Conservation (phyloP, 2,113 vertebrate genomes). For the Ifrita kowaldi region DNA sequence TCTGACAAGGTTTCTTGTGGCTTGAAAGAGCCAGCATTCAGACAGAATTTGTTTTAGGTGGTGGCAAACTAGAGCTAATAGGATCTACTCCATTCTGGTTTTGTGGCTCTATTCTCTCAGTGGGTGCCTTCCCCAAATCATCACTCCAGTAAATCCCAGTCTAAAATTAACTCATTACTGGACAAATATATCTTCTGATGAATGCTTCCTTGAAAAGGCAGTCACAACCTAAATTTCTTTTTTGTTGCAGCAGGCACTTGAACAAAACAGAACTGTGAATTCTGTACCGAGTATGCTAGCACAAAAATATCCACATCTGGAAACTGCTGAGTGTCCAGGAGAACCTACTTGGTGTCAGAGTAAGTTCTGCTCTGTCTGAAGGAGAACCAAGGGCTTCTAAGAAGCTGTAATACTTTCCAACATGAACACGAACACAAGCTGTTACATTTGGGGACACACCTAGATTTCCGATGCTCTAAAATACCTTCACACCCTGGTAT, state of each 20-base stretch:
- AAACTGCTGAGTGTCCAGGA: not conserved
- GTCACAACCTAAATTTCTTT: not conserved
- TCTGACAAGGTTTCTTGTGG: not conserved
- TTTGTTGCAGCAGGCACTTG: not conserved
- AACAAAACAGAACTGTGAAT: not conserved
- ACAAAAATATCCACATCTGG: not conserved
- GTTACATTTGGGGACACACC: not conserved
- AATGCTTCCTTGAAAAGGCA: not conserved
- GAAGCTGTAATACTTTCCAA: not conserved
- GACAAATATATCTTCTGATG: not conserved
- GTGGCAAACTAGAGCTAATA: not conserved
- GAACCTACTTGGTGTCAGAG: not conserved
- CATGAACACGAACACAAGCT: accelerated
- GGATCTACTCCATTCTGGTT: not conserved
- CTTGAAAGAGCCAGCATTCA: not conserved
- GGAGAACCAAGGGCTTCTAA: not conserved
- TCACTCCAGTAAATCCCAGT: not conserved
- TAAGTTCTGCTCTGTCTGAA: not conserved
- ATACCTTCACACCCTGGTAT: not conserved
- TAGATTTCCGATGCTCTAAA: not conserved
- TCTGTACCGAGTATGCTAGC: not conserved
- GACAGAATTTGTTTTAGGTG: not conserved
- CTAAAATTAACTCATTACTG: not conserved
- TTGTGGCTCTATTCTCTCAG: not conserved
- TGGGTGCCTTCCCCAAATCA: not conserved